These are phyloP conservation scores for Brienomyrus longianalis DNA, from an alignment of 2,113 vertebrate species.

Conservation along the genomic window DNA sequence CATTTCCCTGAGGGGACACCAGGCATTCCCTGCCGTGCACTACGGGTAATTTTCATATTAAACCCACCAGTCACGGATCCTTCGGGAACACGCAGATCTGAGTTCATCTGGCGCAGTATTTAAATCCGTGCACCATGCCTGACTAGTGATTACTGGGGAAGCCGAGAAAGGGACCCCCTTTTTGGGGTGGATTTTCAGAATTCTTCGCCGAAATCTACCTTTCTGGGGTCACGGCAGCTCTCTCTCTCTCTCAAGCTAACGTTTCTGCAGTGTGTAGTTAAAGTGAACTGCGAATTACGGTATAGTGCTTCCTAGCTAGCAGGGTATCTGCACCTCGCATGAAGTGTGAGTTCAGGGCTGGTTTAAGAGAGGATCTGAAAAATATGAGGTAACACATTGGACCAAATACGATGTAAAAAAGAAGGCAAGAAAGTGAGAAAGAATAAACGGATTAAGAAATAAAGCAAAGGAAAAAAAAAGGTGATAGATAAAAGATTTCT, in stretches of 20 bases:
- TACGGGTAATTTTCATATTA: background rate
- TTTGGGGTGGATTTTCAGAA: background rate
- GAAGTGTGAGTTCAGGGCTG: conserved; percentile 7
- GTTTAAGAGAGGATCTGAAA: conserved; percentile 8
- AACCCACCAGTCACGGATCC: conserved; percentile 2
- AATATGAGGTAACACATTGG: conserved; percentile 3
- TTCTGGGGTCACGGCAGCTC: background rate
- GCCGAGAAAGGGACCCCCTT: background rate
- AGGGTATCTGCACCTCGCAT: background rate
- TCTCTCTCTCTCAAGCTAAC: background rate
- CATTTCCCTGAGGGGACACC: background rate
- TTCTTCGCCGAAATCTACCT: background rate
- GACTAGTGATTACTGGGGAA: background rate
- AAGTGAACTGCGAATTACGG: background rate
- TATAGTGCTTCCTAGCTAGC: background rate
- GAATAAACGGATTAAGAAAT: background rate
- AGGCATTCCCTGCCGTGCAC: background rate
- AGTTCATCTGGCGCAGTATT: background rate
- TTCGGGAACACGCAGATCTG: background rate
- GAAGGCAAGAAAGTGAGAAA: background rate
- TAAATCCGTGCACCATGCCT: background rate
- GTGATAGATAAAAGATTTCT: conserved; percentile 5
- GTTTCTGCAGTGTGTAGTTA: background rate
- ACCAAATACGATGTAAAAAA: background rate
- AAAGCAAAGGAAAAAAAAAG: background rate